Percentiles rank a stretch among this genome's conserved stretches.
Evolutionary conservation across 2,797 vertebrate species (phyloP).

Genomic region (Schizopygopsis pylzovi): DNA sequence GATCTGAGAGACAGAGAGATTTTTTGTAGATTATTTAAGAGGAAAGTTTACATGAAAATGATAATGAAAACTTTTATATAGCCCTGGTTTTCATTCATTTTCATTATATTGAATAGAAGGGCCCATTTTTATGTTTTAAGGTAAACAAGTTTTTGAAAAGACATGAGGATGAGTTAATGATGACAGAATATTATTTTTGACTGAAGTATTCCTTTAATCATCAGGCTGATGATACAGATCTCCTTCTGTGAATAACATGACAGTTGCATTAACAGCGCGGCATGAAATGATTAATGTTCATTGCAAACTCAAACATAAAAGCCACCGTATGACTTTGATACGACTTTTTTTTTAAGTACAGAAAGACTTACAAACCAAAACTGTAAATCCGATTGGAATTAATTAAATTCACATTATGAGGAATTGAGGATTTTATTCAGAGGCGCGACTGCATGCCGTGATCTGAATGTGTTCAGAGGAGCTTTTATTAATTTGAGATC

Average conservation of each 20-base stretch:
- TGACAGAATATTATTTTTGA: constrained; percentile 3
- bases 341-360: background rate
- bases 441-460: background rate
- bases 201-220: background rate
- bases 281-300: constrained; percentile 1
- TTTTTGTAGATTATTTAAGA: background rate
- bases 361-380: background rate
- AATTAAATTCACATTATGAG: constrained; percentile 4
- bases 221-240: constrained; percentile 12
- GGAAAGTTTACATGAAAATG: background rate
- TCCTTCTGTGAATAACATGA: constrained; percentile 29
- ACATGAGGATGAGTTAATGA: background rate
- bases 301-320: constrained; percentile 6
- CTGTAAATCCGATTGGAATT: background rate
- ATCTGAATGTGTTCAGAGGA: constrained; percentile 4
- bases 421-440: background rate
- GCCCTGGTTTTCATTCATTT: background rate
- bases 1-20: constrained; percentile 75
- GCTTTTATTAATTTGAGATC: background rate
- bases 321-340: constrained; percentile 15
- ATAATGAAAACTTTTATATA: background rate
- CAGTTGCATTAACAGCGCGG: background rate
- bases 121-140: background rate
- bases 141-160: background rate
- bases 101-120: background rate